Evolutionary conservation across 2,888 invertebrate genomes (phyloP).

Genomic region (Tenthredo scrophulariae): DNA sequence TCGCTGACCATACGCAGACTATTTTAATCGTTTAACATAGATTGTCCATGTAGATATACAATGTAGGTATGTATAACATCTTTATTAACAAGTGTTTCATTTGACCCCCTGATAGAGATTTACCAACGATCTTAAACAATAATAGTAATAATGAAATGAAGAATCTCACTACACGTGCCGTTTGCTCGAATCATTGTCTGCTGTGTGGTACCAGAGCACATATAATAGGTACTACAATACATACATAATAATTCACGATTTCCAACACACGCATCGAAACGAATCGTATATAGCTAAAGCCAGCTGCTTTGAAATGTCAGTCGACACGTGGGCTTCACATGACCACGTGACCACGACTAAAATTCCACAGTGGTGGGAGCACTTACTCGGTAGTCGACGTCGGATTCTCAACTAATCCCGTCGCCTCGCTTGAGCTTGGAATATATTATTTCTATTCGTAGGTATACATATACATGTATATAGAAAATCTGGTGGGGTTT

Average conservation of each 20-base stretch:
- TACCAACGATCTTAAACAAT: neutral
- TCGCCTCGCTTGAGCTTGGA: neutral
- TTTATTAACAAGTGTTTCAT: neutral
- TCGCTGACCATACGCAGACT: neutral
- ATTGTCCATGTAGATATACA: neutral
- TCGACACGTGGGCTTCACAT: constrained; percentile 12
- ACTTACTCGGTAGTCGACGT: constrained; percentile 7
- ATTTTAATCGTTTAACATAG: neutral
- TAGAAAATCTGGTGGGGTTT: neutral
- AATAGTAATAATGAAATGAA: neutral
- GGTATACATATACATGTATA: neutral
- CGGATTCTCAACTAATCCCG: constrained; percentile 7
- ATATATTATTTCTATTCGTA: neutral
- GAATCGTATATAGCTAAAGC: neutral
- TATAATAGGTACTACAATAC: neutral
- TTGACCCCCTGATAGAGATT: neutral
- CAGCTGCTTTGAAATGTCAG: constrained; percentile 40
- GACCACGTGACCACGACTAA: constrained; percentile 21
- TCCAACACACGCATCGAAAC: neutral
- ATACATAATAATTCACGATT: neutral
- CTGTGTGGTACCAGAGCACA: neutral
- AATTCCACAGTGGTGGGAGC: neutral
- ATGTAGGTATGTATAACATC: neutral
- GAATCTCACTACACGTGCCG: constrained; percentile 6
- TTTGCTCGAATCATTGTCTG: constrained; percentile 20